These are phyloP conservation scores for Hydrochoerus hydrochaeris DNA, from an alignment of 2,113 vertebrate genomes.

Conservation along the genomic window DNA sequence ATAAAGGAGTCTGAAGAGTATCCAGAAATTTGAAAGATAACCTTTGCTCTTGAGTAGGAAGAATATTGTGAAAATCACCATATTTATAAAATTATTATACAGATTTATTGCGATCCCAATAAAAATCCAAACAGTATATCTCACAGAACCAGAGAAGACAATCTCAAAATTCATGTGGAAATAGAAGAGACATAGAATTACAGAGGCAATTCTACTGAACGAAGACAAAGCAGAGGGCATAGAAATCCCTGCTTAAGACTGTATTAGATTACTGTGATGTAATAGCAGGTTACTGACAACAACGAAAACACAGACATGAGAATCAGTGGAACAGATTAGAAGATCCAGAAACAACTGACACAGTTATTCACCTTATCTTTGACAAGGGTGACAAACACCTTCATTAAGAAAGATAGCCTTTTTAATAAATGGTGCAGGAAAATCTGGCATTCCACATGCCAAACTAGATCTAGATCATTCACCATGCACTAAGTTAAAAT, in stretches of 20 bases:
- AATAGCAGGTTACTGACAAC: background rate
- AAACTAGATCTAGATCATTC: background rate
- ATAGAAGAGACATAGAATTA: background rate
- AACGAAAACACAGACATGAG: background rate
- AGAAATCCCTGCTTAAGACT: background rate
- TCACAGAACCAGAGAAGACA: background rate
- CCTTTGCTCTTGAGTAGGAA: background rate
- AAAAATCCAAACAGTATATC: background rate
- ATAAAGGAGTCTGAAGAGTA: background rate
- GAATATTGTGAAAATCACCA: background rate
- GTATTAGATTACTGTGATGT: background rate
- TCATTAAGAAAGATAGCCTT: background rate
- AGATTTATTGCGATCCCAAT: background rate
- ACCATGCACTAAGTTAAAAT: background rate
- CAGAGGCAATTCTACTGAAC: background rate
- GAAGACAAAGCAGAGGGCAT: background rate
- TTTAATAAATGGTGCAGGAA: background rate
- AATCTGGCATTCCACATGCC: background rate
- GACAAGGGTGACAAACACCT: background rate
- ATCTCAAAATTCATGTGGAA: background rate
- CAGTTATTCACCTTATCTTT: background rate
- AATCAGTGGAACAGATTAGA: background rate
- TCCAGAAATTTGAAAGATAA: background rate
- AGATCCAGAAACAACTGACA: background rate
- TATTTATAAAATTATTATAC: background rate